phyloP scores from a whole-genome alignment of 1,140 invertebrate genomes.

The Hypsibius dujardini region DNA sequence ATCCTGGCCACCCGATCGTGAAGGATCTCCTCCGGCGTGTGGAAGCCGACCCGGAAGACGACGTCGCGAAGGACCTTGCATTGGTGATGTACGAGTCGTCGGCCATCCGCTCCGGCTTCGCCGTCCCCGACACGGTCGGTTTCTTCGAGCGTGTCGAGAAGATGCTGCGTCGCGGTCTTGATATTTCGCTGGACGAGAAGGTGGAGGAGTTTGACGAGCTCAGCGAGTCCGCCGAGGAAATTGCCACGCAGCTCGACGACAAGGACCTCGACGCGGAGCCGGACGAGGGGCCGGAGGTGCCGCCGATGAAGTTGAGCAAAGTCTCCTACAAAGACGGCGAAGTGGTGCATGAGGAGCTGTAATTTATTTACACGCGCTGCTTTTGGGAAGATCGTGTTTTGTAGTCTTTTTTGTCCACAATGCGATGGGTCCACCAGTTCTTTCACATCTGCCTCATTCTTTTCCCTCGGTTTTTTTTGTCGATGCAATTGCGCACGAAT shows the following conservation, averaged over 20 bases:
- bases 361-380: neutral
- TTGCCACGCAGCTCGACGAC: conserved; percentile 22
- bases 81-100: conserved; percentile 74
- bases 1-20: conserved; percentile 87
- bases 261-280: conserved; percentile 28
- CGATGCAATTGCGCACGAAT: neutral
- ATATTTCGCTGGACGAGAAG: conserved; percentile 57
- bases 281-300: conserved; percentile 24
- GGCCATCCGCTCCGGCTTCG: conserved; percentile 73
- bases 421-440: conserved; percentile 26
- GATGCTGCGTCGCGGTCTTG: conserved; percentile 62
- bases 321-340: neutral
- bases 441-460: conserved; percentile 22
- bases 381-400: too few relatives aligned
- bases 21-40: conserved; percentile 70
- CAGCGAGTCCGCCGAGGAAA: conserved; percentile 24
- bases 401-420: conserved; percentile 21
- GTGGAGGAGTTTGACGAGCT: conserved; percentile 38
- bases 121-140: conserved; percentile 60
- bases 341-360: conserved; percentile 4
- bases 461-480: conserved; percentile 14
- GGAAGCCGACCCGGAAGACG: conserved; percentile 53
- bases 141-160: conserved; percentile 74
- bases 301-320: conserved; percentile 22
- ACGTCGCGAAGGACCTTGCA: conserved; percentile 65